phyloP scores from a whole-genome alignment of 2,888 invertebrate genomes.

The Mycalesis mineus region DNA sequence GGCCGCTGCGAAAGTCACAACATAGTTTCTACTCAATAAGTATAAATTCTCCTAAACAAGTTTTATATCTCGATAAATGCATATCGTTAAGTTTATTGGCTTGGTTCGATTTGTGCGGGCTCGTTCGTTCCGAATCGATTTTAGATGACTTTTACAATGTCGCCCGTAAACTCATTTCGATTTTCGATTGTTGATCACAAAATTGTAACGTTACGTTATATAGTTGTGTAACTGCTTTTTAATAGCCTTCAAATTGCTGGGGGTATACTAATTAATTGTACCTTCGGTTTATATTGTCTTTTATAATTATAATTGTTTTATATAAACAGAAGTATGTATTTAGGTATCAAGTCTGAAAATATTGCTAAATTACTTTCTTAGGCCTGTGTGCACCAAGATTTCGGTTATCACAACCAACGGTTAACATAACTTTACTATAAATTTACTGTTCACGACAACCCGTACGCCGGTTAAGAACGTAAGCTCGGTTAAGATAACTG shows the following conservation, averaged over 20 bases:
- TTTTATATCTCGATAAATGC: conserved; percentile 8
- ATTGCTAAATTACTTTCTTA: not conserved
- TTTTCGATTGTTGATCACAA: not conserved
- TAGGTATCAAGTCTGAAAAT: no score
- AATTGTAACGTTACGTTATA: not conserved
- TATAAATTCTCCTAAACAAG: conserved; percentile 9
- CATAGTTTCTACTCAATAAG: no score
- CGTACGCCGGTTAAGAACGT: no score
- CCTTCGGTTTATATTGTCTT: not conserved
- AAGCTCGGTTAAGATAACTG: no score
- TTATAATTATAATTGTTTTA: no score
- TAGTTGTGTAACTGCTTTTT: conserved; percentile 3
- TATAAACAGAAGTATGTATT: no score
- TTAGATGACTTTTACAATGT: conserved; percentile 6
- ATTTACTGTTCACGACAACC: no score
- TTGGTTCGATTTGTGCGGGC: conserved; percentile 4
- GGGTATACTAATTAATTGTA: not conserved
- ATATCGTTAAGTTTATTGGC: conserved; percentile 5
- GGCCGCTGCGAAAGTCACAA: no score
- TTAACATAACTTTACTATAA: no score
- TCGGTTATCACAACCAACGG: no score
- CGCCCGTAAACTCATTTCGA: not conserved
- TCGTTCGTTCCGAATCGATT: conserved; percentile 3
- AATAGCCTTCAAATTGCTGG: not conserved
- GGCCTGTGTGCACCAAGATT: no score